Evolutionary conservation across 2,888 invertebrate genomes (phyloP), one percentile per base, ranked within the genome.

Genomic region (Pterostichus madidus): DNA sequence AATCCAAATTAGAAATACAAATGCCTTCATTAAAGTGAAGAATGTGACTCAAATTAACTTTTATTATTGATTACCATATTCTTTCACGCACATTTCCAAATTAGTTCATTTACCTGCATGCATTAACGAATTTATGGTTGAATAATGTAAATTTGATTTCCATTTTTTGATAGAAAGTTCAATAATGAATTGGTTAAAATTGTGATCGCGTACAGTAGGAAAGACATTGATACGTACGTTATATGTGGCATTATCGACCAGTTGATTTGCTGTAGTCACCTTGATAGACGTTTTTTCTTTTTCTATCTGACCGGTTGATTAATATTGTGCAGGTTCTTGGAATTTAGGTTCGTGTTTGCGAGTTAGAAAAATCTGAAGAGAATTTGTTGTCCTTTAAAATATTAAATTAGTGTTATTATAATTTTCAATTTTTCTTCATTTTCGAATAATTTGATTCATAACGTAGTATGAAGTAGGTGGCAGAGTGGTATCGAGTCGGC

Each of bases 111-210:
- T 59, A 59, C 59, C 59, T 59, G 31, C 31, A 35, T 32, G 35
- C n/a, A 32, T 35, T 31, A 64, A 59, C 2, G 31, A 59, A 59
- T 31, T 11, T 59, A 59, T 31, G 11, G 31, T 35, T 64, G 31
- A 64, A 64, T 35, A 64, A 64, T 35, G 64, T 13, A 64, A 13
- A 64, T 64, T 24, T 64, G 32, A 11, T 64, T 35, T 64, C n/a
- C 35, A 64, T 13, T 64, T 64, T 64, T 64, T 64, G 64, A 35
- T 64, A 64, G 64, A 64, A 64, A 64, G 64, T 64, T 64, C 13
- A 35, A 5, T 64, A 64, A 64, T 64, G 5, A 35, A 64, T 64
- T 64, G n/a, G 31, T 35, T 64, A 49, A 64, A 32, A 64, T 64
- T 64, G 59, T 64, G 7, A 35, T 64, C 64, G 64, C 31, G 64